These are phyloP conservation scores for Panurus biarmicus DNA, from an alignment of 2,113 vertebrate genomes.

Conservation along the genomic window DNA sequence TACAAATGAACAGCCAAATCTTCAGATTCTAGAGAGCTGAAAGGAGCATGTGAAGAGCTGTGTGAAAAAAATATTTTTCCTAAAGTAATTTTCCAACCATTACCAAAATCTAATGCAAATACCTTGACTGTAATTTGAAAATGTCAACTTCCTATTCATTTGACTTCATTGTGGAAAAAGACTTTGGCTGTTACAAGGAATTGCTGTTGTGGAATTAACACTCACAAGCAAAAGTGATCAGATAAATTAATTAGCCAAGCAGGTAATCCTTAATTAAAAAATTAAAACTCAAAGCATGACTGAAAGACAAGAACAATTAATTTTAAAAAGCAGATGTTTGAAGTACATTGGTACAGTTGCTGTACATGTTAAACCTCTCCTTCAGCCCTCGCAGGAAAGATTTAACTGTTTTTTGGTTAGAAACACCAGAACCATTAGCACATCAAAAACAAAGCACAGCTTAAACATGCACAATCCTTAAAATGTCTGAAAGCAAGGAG, in stretches of 20 bases:
- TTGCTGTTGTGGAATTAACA: conserved; percentile 41
- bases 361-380: conserved; percentile 20
- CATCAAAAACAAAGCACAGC: conserved; percentile 20
- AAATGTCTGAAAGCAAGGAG: conserved; percentile 25
- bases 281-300: not conserved
- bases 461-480: conserved; percentile 51
- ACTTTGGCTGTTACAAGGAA: conserved; percentile 13
- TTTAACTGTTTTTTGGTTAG: conserved; percentile 14
- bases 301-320: conserved; percentile 25
- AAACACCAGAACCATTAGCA: conserved; percentile 42
- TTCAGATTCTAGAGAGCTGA: conserved; percentile 92
- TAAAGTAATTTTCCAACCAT: not conserved
- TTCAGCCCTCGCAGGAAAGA: conserved; percentile 39
- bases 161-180: conserved; percentile 31
- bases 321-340: conserved; percentile 5
- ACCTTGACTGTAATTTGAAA: conserved; percentile 21
- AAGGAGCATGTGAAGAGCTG: conserved; percentile 39
- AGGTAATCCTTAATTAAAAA: conserved; percentile 38
- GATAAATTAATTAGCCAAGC: conserved; percentile 52
- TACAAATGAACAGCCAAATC: conserved; percentile 95
- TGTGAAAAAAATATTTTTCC: not conserved
- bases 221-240: conserved; percentile 42
- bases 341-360: not conserved
- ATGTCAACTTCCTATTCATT: not conserved
- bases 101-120: conserved; percentile 31